Conservation (phyloP, 2,797 vertebrate genomes). For the Spinibarbus caldwelli region DNA sequence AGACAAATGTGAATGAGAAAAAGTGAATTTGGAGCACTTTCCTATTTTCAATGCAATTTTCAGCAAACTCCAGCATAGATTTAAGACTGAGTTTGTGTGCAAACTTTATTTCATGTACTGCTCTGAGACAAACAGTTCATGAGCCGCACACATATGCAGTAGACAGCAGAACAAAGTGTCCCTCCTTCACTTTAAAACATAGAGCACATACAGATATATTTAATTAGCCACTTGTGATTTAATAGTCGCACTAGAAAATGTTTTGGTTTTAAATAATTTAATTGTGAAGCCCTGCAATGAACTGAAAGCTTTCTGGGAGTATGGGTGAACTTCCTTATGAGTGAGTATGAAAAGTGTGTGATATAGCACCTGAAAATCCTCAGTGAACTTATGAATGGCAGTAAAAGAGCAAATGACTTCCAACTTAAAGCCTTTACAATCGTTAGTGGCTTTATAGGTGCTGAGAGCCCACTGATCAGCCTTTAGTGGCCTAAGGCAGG, state of each 20-base stretch:
- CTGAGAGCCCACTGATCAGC: constrained; percentile 25
- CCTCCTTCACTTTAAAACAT: constrained; percentile 4
- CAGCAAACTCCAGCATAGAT: not conserved
- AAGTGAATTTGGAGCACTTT: not conserved
- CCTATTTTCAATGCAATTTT: too few relatives aligned
- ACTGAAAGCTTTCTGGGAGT: not conserved
- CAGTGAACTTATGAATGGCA: not conserved
- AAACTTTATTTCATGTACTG: not conserved
- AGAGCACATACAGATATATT: not conserved
- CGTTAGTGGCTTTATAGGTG: constrained; percentile 15
- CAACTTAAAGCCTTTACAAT: constrained; percentile 27
- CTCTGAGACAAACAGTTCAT: not conserved
- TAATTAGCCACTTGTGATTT: not conserved
- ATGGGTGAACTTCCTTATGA: not conserved
- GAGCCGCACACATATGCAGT: not conserved
- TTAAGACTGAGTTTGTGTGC: not conserved
- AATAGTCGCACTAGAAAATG: not conserved
- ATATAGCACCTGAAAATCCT: not conserved
- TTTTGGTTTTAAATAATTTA: not conserved
- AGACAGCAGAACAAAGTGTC: not conserved
- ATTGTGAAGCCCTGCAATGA: not conserved
- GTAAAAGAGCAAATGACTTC: constrained; percentile 9
- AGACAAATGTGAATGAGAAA: not conserved
- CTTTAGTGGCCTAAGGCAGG: constrained; percentile 22
- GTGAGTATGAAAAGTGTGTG: not conserved